Base-by-base conservation (phyloP, 1,140 invertebrate species). In the Calephelis virginiensis region DNA sequence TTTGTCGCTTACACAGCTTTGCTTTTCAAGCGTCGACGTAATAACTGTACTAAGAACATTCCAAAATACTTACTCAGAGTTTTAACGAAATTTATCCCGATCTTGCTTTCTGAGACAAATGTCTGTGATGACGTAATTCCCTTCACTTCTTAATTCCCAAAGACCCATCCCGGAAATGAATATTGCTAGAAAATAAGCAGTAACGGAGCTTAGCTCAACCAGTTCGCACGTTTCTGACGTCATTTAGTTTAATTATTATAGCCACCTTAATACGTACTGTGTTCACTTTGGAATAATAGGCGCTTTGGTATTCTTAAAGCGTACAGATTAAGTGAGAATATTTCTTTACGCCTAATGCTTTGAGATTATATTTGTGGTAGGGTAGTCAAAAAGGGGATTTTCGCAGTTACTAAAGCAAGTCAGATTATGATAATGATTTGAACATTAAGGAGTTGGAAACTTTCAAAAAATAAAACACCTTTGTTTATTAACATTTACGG, bases 231-330 rank as follows among this genome's bases (percentile, higher is more conserved):
- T 87, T 77, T 81, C 77, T 74, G 69, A 81, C 79, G 66, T 80
- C 80, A 78, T 89, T 85, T 74, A 75, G 73, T 75, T 78, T 89
- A 85, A 89, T 87, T 86, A 82, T 85, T 72, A 82, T 86, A 78
- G 80, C 80, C 79, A 80, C 80, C 83, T 85, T 48, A 67, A 61
- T 59, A 61, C 62, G 46, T 61, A 63, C 49, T 43, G 13, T 61
- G 40, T 53, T 17, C 50, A 53, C 50, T 13, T 17, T 13, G 17
- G 17, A 56, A 56, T 37, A 56, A 28, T 13, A 13, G 50, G 14
- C 13, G 53, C 28, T 56, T 56, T 14, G 28, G 53, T 7, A 11
- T 56, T 56, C 53, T 56, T 37, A 56, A 12, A 37, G 10, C 53
- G 2, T 37, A 56, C 11, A 38, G 53, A 56, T 56, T 56, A 56